A percentile compares a stretch with the other conserved stretches of the same genome.
These are phyloP conservation scores for Prunella fulvescens DNA, from an alignment of 2,113 vertebrate genomes.

Conservation along the genomic window DNA sequence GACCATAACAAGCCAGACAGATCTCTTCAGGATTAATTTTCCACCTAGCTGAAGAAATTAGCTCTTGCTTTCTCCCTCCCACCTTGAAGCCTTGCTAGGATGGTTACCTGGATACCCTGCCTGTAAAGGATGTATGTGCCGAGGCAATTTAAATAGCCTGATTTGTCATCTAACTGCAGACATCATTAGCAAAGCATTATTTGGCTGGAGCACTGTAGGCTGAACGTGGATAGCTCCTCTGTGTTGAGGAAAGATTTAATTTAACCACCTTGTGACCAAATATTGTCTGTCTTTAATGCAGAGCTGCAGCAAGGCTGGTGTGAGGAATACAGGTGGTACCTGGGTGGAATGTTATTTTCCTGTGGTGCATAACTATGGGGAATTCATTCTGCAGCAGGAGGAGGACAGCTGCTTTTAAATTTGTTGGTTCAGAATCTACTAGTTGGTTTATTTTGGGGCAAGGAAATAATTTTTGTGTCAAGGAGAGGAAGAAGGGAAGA, in stretches of 20 bases:
- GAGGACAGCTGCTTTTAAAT: neutral
- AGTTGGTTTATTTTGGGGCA: neutral
- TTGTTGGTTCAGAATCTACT: neutral
- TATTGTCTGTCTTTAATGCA: neutral
- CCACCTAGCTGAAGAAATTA: slow-evolving; percentile 28
- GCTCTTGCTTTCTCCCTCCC: slow-evolving; percentile 12
- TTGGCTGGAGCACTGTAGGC: slow-evolving; percentile 42
- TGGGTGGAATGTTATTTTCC: neutral
- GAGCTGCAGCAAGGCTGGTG: neutral
- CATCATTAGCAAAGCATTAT: slow-evolving; percentile 31
- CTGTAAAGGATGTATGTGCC: neutral
- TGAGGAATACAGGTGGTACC: neutral
- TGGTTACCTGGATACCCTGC: slow-evolving; percentile 51
- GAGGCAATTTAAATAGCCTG: slow-evolving; percentile 16
- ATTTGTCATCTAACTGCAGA: slow-evolving; percentile 50
- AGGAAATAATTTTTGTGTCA: neutral
- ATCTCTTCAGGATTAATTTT: slow-evolving; percentile 41
- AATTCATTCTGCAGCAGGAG: neutral
- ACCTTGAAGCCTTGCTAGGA: neutral
- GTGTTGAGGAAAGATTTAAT: neutral
- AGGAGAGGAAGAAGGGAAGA: neutral
- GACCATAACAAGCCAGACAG: neutral
- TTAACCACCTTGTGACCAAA: slow-evolving; percentile 27
- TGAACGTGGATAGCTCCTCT: neutral
- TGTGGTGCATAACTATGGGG: neutral